Evolutionary conservation across 2,888 invertebrate species (phyloP).

Genomic region (Chymomyza amoena): DNA sequence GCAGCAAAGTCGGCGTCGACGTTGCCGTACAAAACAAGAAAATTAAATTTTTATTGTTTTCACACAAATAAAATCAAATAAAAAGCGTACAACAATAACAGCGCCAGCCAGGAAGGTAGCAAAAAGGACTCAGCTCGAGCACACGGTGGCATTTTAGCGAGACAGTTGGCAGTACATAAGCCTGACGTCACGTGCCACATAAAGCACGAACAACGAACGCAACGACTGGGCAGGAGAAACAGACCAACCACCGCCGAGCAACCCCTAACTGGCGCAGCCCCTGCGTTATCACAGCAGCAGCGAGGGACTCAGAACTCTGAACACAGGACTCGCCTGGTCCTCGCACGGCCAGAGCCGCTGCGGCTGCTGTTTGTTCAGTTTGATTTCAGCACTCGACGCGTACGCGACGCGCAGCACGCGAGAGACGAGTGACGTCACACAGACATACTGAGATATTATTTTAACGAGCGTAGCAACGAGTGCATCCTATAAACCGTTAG

Average conservation of each 20-base stretch:
- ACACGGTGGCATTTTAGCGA: slow-evolving; percentile 12
- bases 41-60: slow-evolving; percentile 77
- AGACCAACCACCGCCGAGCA: slow-evolving; percentile 77
- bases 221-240: slow-evolving; percentile 75
- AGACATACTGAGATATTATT: neutral
- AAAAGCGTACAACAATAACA: slow-evolving; percentile 69
- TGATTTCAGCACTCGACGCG: slow-evolving; percentile 66
- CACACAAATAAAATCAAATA: slow-evolving; percentile 75
- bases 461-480: neutral
- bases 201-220: slow-evolving; percentile 48
- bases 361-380: slow-evolving; percentile 60
- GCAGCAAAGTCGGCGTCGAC: slow-evolving; percentile 22
- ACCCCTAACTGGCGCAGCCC: slow-evolving; percentile 60
- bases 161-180: slow-evolving; percentile 36
- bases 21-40: slow-evolving; percentile 67
- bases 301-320: neutral
- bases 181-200: slow-evolving; percentile 53
- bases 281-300: slow-evolving; percentile 19
- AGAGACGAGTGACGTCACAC: neutral
- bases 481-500: neutral
- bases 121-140: slow-evolving; percentile 21
- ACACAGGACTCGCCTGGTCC: slow-evolving; percentile 13
- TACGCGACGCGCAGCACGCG: slow-evolving; percentile 50
- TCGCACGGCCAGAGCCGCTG: slow-evolving; percentile 15
- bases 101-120: slow-evolving; percentile 57